Percentiles rank a stretch among this genome's conserved stretches.
Conservation (phyloP, 2,113 vertebrate species). For the Protobothrops flavoviridis region DNA sequence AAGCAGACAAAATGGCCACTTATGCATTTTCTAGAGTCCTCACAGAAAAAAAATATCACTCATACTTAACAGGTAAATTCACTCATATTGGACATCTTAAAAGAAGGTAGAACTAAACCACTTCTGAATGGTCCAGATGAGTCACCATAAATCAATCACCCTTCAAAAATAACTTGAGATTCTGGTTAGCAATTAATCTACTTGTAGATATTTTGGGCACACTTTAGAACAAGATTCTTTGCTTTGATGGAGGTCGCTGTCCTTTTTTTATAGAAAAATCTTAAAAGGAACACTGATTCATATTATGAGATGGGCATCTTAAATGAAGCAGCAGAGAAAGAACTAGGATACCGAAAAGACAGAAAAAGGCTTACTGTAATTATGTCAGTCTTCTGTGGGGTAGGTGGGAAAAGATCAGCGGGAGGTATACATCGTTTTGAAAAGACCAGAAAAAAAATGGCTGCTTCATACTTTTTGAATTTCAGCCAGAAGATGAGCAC, state of each 20-base stretch:
- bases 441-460: constrained; percentile 19
- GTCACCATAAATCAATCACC: not conserved
- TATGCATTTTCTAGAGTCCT: not conserved
- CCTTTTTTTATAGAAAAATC: not conserved
- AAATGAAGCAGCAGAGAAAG: constrained; percentile 8
- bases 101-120: not conserved
- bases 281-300: not conserved
- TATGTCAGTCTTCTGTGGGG: not conserved
- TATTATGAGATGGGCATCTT: not conserved
- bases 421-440: constrained; percentile 8
- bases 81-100: not conserved
- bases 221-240: not conserved
- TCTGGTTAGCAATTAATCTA: constrained; percentile 25
- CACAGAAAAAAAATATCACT: not conserved
- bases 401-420: not conserved
- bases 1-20: not conserved
- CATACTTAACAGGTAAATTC: not conserved
- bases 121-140: not conserved
- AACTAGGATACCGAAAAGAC: not conserved
- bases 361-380: constrained; percentile 33
- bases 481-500: constrained; percentile 23
- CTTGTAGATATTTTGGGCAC: not conserved
- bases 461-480: not conserved
- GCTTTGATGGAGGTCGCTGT: accelerated
- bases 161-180: not conserved